Conservation (phyloP, 2,113 vertebrate genomes). For the Myxocyprinus asiaticus region DNA sequence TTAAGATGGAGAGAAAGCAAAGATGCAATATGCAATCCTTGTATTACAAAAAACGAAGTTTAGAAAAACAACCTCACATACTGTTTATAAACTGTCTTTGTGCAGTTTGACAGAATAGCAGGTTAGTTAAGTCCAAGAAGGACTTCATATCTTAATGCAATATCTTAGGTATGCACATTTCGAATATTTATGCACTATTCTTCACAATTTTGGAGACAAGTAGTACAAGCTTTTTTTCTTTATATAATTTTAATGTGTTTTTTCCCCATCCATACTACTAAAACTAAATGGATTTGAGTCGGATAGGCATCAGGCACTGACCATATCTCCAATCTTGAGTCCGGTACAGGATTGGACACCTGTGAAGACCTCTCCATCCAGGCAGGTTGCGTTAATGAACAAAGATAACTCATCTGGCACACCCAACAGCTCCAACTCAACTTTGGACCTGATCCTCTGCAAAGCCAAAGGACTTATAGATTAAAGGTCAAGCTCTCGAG, state of each 20-base stretch:
- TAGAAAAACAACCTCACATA: no score
- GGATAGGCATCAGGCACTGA: constrained; percentile 61
- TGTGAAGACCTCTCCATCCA: constrained; percentile 79
- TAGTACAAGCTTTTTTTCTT: no score
- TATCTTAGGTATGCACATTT: no score
- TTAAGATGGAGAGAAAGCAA: not conserved
- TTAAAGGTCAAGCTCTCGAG: constrained; percentile 3
- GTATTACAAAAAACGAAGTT: not conserved
- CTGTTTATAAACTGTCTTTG: not conserved
- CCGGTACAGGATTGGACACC: constrained; percentile 87
- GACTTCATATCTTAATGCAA: not conserved
- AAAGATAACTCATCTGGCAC: constrained; percentile 89
- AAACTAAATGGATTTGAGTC: no score
- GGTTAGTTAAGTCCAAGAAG: not conserved
- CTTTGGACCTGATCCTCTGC: constrained; percentile 93
- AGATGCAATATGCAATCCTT: not conserved
- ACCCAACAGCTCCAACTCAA: constrained; percentile 85
- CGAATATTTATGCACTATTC: no score
- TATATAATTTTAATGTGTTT: no score
- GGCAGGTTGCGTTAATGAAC: constrained; percentile 87
- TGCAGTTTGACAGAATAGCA: not conserved
- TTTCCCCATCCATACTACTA: no score
- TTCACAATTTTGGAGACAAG: no score
- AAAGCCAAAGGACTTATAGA: not conserved
- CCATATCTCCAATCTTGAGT: constrained; percentile 92